Conservation (phyloP, 2,888 invertebrate genomes). For the Cheilosia vulpina region DNA sequence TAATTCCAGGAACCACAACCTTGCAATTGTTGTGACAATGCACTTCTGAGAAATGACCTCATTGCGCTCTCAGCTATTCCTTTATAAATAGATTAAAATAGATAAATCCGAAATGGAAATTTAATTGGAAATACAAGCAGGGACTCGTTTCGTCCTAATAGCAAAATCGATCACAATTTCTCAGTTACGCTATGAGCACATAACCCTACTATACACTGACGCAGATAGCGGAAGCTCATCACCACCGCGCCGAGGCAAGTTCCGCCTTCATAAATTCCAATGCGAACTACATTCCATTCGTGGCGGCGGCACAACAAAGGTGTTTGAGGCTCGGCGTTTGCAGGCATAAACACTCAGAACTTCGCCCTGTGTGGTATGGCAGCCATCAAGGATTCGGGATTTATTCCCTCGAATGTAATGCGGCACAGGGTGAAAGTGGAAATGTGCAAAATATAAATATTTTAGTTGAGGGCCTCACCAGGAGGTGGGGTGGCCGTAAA, state of each 20-base stretch:
- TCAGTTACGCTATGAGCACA: constrained; percentile 30
- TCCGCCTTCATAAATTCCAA: constrained; percentile 43
- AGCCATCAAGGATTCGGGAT: constrained; percentile 44
- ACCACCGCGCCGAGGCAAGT: neutral
- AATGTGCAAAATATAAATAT: constrained; percentile 63
- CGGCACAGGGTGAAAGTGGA: constrained; percentile 17
- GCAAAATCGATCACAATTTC: constrained; percentile 55
- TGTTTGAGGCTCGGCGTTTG: constrained; percentile 21
- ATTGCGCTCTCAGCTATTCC: neutral
- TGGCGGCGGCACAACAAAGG: constrained; percentile 38
- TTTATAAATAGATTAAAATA: constrained; percentile 16
- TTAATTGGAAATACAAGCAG: constrained; percentile 24
- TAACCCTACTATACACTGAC: constrained; percentile 35
- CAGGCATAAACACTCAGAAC: constrained; percentile 7
- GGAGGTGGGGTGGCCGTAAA: constrained; percentile 12
- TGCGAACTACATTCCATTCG: constrained; percentile 40
- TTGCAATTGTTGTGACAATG: too few relatives aligned
- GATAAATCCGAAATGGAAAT: constrained; percentile 10
- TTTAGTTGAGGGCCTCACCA: constrained; percentile 21
- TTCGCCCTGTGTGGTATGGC: neutral
- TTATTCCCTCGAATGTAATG: constrained; percentile 16
- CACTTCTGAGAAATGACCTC: neutral
- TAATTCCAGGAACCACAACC: too few relatives aligned
- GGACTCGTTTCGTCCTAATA: constrained; percentile 23
- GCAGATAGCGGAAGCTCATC: constrained; percentile 24